Evolutionary conservation across 2,888 invertebrate genomes (phyloP), one percentile per base, ranked within the genome.

Genomic region (Ischnura elegans): DNA sequence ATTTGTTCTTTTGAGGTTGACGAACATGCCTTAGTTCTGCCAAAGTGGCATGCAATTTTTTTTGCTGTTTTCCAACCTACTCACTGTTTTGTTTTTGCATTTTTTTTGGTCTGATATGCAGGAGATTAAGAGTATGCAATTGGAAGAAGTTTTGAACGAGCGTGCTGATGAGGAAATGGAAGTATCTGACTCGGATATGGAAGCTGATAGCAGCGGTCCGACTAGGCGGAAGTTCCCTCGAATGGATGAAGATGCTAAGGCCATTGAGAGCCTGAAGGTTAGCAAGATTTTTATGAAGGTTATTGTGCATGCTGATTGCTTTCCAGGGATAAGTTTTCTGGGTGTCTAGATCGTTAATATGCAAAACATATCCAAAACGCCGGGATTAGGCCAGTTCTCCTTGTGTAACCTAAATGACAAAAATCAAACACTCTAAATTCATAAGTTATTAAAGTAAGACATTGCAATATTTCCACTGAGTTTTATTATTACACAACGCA

Each of bases 111-210:
- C 29, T 90, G 61, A 61, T 21, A 61, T 90, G 45, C 96, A 98
- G 97, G 97, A 98, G 95, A 97, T 97, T 95, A 97, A 97, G 95
- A 97, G 97, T 94, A 96, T 97, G 55, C 97, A 97, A 95, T 95
- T 97, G 95, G 97, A 97, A 95, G 97, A 97, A 95, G 96, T 96
- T 94, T 95, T 97, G 61, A 97, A 96, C 95, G 97, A 97, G 94
- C 96, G 97, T 94, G 97, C 97, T 84, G 98, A 98, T 95, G 98
- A 98, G 95, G 98, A 98, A 96, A 98, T 98, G 98, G 98, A 98
- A 95, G 97, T 98, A 95, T 98, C 98, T 0, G 98, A 98, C 95
- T 97, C 97, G 85, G 98, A 98, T 94, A 97, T 97, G 85, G 96
- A 97, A 86, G 95, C 94, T 94, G 94, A 93, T 6, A 87, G 85